Base-by-base conservation (phyloP, 2,113 vertebrate genomes). In the Xyliphius kryptos region DNA sequence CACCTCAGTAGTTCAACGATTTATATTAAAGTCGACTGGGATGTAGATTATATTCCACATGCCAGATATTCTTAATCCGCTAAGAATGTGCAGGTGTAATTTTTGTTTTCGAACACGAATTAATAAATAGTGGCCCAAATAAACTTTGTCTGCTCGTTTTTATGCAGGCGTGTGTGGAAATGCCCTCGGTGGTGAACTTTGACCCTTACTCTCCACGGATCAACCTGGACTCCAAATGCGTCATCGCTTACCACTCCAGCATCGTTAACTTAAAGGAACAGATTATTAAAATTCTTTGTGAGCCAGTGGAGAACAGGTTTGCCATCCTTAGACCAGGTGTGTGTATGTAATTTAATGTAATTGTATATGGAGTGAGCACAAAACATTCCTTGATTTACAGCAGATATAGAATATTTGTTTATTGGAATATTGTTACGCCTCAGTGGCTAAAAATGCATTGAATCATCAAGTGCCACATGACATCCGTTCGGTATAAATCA, bases 201-300 rank as follows among this genome's bases (percentile, higher is more conserved):
- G 81, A 84, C 0, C 85, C 85, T 1, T 63, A 76, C 54, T 7
- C 37, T 3, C 85, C 86, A 20, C 77, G 72, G 10, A 52, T 84
- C 68, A 78, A 1, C 56, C 38, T 88, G 66, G 80, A 84, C 67
- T 74, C 80, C 19, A 85, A 80, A 61, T 73, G 63, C 12, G 49
- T 88, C 57, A 52, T 59, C 0, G 68, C 72, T 2, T 19, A 63
- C 0, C 68, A 81, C 37, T 58, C 38, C 5, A 81, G 63, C 56
- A 41, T 74, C 15, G 51, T 58, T 43, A 46, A 37, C 1, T 68
- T 89, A 17, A 86, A 74, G 67, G 62, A 81, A 3, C 43, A 66
- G 21, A 67, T 89, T 58, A 37, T n/a, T 0, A 71, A 77, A 17
- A 10, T 84, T 19, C 21, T 84, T 13, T 70, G 59, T 6, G 70